Conservation (phyloP, 2,797 vertebrate species). For the Simalia tracyae region DNA sequence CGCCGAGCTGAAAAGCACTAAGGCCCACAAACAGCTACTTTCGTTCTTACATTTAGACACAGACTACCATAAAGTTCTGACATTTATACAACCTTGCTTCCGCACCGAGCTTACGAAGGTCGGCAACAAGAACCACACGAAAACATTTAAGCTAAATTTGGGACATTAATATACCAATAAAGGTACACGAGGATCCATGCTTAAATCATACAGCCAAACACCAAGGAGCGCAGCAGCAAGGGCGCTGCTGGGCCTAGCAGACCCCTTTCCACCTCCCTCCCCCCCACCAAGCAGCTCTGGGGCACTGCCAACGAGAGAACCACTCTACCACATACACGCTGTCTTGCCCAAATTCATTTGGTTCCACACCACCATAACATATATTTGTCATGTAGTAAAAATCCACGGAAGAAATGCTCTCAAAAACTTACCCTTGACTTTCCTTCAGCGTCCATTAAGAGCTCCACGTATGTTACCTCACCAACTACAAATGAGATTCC, state of each 20-base stretch:
- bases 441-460: conserved; percentile 99
- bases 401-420: conserved; percentile 82
- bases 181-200: conserved; percentile 68
- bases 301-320: conserved; percentile 73
- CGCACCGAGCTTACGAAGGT: conserved; percentile 72
- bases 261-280: conserved; percentile 60
- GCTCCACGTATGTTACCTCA: conserved; percentile 99
- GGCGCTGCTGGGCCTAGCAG: conserved; percentile 62
- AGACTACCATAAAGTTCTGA: conserved; percentile 3
- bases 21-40: conserved; percentile 61
- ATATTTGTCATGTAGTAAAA: conserved; percentile 78
- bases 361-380: conserved; percentile 71
- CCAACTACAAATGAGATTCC: conserved; percentile 99
- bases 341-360: conserved; percentile 73
- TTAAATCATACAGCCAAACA: conserved; percentile 71
- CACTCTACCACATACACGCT: conserved; percentile 76
- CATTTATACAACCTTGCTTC: conserved; percentile 66
- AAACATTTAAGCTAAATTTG: conserved; percentile 67
- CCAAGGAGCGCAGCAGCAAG: conserved; percentile 67
- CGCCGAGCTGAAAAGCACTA: conserved; percentile 59
- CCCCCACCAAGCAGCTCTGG: conserved; percentile 60
- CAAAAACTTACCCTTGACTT: conserved; percentile 99
- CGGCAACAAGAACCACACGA: conserved; percentile 71
- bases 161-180: conserved; percentile 66
- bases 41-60: conserved; percentile 43